Base-by-base conservation (phyloP, 2,888 invertebrate species). In the Zeuzera pyrina region DNA sequence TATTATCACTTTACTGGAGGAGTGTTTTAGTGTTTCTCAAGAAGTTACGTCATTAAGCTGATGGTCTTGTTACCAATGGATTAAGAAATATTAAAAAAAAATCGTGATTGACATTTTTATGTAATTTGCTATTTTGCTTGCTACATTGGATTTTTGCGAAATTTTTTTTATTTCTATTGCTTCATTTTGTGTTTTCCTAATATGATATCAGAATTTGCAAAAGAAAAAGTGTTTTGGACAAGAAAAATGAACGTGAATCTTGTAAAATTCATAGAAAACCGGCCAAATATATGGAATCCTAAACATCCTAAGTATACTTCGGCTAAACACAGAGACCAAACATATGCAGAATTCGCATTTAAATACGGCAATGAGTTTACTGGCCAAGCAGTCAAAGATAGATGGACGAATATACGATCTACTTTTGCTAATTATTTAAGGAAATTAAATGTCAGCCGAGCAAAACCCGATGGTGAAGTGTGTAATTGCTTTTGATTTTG, bases 151-250 rank as follows among this genome's bases (percentile, higher is more conserved):
- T n/a, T n/a, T n/a, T n/a, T n/a, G n/a, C n/a, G n/a, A n/a, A n/a
- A n/a, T n/a, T n/a, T n/a, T n/a, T n/a, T n/a, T n/a, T n/a, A n/a
- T n/a, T n/a, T n/a, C n/a, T n/a, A n/a, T n/a, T n/a, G n/a, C n/a
- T n/a, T n/a, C n/a, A n/a, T n/a, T n/a, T n/a, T n/a, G n/a, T n/a
- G n/a, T n/a, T n/a, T n/a, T n/a, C n/a, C n/a, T n/a, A 28, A 5
- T 6, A 65, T 83, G 79, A 61, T 73, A 36, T 63, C 76, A 2
- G 78, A 78, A 33, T 77, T 78, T 33, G 59, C 60, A 11, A 79
- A 81, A 53, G 79, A 81, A 42, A 81, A 78, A 50, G 76, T 81
- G 0, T 77, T 71, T 42, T 81, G 83, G 81, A 77, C 81, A 2
- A 57, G 63, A 41, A 70, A 69, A 36, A 81, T 81, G 81, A 81